Percentiles rank a stretch among this genome's conserved stretches.
These are phyloP conservation scores for Chymomyza fuscimana DNA, from an alignment of 2,888 invertebrate genomes.

Conservation along the genomic window DNA sequence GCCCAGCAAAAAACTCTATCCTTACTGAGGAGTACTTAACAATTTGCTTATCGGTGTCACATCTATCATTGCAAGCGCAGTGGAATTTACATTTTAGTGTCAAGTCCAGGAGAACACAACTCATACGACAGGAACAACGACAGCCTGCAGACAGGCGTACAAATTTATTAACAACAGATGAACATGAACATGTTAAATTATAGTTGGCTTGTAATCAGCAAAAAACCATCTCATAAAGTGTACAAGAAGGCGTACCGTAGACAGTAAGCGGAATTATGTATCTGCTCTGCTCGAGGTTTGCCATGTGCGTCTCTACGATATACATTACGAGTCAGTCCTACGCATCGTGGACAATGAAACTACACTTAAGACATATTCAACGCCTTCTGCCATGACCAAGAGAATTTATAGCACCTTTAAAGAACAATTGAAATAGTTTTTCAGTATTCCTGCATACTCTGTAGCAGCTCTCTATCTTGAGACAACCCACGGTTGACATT, in stretches of 20 bases:
- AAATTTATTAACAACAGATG: not conserved
- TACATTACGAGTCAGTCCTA: conserved; percentile 53
- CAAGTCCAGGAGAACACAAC: conserved; percentile 30
- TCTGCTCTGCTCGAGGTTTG: not conserved
- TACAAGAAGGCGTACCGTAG: conserved; percentile 38
- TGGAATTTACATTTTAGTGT: conserved; percentile 29
- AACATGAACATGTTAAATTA: conserved; percentile 37
- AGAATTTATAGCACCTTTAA: conserved; percentile 48
- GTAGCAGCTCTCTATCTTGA: not conserved
- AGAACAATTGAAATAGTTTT: conserved; percentile 33
- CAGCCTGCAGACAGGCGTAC: not conserved
- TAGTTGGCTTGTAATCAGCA: conserved; percentile 58
- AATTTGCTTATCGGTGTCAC: conserved; percentile 45
- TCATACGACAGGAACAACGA: not conserved
- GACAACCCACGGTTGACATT: conserved; percentile 1
- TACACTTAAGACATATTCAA: conserved; percentile 27
- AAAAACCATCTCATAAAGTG: conserved; percentile 52
- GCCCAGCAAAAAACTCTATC: not conserved
- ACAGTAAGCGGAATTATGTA: conserved; percentile 12
- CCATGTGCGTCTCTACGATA: conserved; percentile 9
- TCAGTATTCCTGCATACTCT: not conserved
- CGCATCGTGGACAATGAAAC: conserved; percentile 36
- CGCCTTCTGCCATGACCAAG: conserved; percentile 28
- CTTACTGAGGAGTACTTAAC: not conserved
- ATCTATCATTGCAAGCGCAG: conserved; percentile 44